Conservation (phyloP, 2,888 invertebrate species). For the Holacanthella duospinosa region DNA sequence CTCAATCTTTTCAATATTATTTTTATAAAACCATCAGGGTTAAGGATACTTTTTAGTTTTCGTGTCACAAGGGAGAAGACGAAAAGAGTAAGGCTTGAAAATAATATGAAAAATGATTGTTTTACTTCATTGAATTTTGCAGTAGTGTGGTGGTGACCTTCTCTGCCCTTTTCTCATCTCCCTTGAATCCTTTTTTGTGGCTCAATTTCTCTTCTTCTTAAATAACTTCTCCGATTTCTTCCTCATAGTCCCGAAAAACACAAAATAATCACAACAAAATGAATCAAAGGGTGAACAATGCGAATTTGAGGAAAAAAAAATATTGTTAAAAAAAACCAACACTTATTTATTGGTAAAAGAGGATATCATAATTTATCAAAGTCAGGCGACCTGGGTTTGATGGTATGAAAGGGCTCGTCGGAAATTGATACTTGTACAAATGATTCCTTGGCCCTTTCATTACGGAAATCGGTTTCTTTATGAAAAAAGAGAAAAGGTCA, state of each 20-base stretch:
- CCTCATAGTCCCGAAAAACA: neutral
- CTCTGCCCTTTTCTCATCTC: neutral
- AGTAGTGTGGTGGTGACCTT: too few relatives aligned
- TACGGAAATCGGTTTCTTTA: constrained; percentile 2
- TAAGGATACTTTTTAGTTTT: too few relatives aligned
- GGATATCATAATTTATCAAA: constrained; percentile 6
- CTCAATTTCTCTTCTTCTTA: neutral
- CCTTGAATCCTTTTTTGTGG: neutral
- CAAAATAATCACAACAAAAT: constrained; percentile 5
- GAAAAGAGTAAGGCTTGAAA: neutral
- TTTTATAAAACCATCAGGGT: too few relatives aligned
- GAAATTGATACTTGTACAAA: constrained; percentile 2
- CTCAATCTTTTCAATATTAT: too few relatives aligned
- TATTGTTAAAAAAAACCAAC: neutral
- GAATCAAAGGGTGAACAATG: constrained; percentile 1
- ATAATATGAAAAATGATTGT: neutral
- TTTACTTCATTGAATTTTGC: neutral
- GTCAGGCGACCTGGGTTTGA: too few relatives aligned
- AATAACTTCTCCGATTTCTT: neutral
- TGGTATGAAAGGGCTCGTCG: neutral
- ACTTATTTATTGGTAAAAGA: neutral
- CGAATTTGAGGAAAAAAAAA: neutral
- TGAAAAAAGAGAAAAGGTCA: neutral
- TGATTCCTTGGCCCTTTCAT: constrained; percentile 6
- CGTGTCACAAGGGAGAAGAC: too few relatives aligned